Evolutionary conservation across 1,140 invertebrate species (phyloP).

Genomic region (Monochamus saltuarius): DNA sequence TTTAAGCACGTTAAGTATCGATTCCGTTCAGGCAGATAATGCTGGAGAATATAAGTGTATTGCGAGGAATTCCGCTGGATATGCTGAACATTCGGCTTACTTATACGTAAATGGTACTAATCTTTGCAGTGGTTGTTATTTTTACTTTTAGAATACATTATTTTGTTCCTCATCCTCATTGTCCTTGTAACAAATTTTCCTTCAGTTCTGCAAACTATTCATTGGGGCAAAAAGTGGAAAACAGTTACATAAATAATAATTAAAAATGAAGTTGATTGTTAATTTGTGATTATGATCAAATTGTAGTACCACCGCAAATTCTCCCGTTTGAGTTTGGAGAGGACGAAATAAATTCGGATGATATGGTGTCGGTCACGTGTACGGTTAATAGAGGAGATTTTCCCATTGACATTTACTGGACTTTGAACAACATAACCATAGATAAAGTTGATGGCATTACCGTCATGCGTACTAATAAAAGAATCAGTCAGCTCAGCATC

Average conservation of each 20-base stretch:
- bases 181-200: constrained; percentile 5
- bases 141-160: constrained; percentile 16
- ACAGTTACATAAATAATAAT: no score
- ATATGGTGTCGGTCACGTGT: constrained; percentile 74
- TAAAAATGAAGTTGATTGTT: no score
- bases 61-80: constrained; percentile 66
- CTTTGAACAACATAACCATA: constrained; percentile 62
- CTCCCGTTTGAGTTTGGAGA: constrained; percentile 75
- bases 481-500: constrained; percentile 66
- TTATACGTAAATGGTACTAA: constrained; percentile 61
- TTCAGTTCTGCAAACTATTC: constrained; percentile 4
- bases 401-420: constrained; percentile 54
- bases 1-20: constrained; percentile 70
- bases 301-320: constrained; percentile 60
- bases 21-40: constrained; percentile 66
- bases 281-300: no score
- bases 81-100: constrained; percentile 53
- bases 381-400: constrained; percentile 75
- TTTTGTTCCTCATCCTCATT: constrained; percentile 27
- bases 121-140: not conserved
- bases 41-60: constrained; percentile 74
- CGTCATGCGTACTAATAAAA: constrained; percentile 55
- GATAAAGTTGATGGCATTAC: constrained; percentile 52
- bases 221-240: constrained; percentile 66
- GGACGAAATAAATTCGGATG: constrained; percentile 74